Evolutionary conservation across 2,113 vertebrate genomes (phyloP), one percentile per base, ranked within the genome.

Genomic region (Leptosomus discolor): DNA sequence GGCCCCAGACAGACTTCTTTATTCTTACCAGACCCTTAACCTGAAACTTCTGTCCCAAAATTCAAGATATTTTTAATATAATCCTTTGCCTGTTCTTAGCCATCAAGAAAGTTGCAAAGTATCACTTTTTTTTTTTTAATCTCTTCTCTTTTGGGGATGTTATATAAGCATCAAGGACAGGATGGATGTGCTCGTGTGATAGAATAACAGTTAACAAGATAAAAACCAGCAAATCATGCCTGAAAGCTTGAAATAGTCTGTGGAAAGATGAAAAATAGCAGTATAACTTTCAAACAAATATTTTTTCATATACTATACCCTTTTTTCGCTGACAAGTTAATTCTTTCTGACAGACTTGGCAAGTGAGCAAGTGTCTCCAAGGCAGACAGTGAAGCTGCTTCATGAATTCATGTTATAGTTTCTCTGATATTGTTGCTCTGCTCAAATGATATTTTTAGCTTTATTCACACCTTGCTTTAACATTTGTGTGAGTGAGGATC

Each of bases 331-430:
- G 92, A 92, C 64, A 93, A 82, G 69, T 93, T 97, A 97, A 97
- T 97, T 95, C 78, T 78, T 80, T 91, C 70, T 96, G 95, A 90
- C 94, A 97, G 87, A 91, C 91, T 96, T 97, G 90, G 94, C 90
- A 94, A 96, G 71, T 74, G 85, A 96, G 82, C 85, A 91, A 94
- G 90, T 90, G 54, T 97, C 88, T 96, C 50, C 68, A 75, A 96
- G 94, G 95, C 91, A 97, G 92, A 45, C 60, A 76, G 61, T 56
- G 88, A 91, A 87, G 68, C 48, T 84, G 79, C 84, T 96, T 90
- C 79, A 45, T 88, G 82, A 88, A 90, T 94, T 93, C 76, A 24
- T 78, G 71, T 90, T 93, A 64, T 41, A 86, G 75, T 84, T 96
- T 85, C 51, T 95, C 88, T 97, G 68, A 77, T 95, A 88, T 29